Evolutionary conservation across 2,797 vertebrate species (phyloP).

Genomic region (Enteromius mattozi): DNA sequence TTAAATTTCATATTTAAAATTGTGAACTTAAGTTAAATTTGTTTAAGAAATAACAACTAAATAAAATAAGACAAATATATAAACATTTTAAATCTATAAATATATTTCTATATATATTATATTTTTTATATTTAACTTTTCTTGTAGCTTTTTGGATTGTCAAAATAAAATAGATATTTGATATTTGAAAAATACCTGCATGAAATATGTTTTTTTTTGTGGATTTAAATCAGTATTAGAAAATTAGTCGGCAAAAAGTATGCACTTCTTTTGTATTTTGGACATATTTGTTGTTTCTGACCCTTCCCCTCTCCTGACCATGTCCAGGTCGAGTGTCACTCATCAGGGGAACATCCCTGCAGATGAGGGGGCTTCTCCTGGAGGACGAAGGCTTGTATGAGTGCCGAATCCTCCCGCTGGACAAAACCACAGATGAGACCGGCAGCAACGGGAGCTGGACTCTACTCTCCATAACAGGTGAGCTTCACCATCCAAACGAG

Average conservation of each 20-base stretch:
- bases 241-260: slow-evolving; percentile 3
- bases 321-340: slow-evolving; percentile 85
- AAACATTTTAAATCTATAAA: too few relatives aligned
- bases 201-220: too few relatives aligned
- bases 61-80: neutral
- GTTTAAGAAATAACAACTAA: too few relatives aligned
- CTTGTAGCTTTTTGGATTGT: neutral
- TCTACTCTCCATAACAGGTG: slow-evolving; percentile 88
- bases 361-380: slow-evolving; percentile 78
- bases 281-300: neutral
- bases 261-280: neutral
- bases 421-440: slow-evolving; percentile 83
- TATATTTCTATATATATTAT: neutral
- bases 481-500: slow-evolving; percentile 39
- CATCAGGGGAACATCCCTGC: slow-evolving; percentile 81
- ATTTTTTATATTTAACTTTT: neutral
- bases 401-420: slow-evolving; percentile 88
- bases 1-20: neutral
- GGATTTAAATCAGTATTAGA: neutral
- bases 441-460: slow-evolving; percentile 86
- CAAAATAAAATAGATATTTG: neutral
- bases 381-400: slow-evolving; percentile 92
- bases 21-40: neutral
- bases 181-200: too few relatives aligned
- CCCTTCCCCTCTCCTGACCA: slow-evolving; percentile 22